phyloP scores from a whole-genome alignment of 2,888 invertebrate species.

The Yponomeuta evonymella region DNA sequence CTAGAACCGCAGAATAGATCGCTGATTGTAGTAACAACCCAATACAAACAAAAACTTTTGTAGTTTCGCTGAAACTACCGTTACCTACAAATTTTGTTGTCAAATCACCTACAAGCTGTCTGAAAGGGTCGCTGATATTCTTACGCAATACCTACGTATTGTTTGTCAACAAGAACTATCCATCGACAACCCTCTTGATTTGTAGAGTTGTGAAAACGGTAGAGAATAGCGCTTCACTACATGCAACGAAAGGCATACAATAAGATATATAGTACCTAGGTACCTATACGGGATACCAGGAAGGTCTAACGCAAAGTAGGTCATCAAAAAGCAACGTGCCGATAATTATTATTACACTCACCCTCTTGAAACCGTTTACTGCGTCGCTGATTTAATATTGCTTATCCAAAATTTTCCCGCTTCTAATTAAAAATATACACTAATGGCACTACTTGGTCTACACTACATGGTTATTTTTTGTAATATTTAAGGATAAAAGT shows the following conservation, averaged over 20 bases:
- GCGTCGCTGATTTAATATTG: conserved; percentile 42
- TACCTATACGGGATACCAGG: not conserved
- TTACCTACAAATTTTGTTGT: too few species aligned
- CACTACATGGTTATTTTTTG: conserved; percentile 26
- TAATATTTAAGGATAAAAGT: conserved; percentile 20
- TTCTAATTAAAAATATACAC: not conserved
- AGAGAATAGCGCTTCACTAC: not conserved
- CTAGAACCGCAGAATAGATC: too few species aligned
- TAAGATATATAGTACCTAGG: not conserved
- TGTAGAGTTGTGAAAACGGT: not conserved
- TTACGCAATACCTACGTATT: not conserved
- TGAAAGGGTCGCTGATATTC: too few species aligned
- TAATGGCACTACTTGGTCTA: not conserved
- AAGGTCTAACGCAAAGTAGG: conserved; percentile 46
- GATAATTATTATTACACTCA: conserved; percentile 62
- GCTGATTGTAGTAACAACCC: too few species aligned
- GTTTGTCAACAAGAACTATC: not conserved
- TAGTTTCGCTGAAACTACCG: too few species aligned
- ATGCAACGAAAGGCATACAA: not conserved
- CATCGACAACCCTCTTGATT: not conserved
- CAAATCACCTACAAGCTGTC: too few species aligned
- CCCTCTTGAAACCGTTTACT: conserved; percentile 42
- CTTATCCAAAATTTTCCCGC: not conserved
- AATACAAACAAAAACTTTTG: too few species aligned
- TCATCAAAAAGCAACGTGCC: conserved; percentile 57